These are phyloP conservation scores for Scaptomyza pallida DNA, from an alignment of 1,140 invertebrate species.

Conservation along the genomic window DNA sequence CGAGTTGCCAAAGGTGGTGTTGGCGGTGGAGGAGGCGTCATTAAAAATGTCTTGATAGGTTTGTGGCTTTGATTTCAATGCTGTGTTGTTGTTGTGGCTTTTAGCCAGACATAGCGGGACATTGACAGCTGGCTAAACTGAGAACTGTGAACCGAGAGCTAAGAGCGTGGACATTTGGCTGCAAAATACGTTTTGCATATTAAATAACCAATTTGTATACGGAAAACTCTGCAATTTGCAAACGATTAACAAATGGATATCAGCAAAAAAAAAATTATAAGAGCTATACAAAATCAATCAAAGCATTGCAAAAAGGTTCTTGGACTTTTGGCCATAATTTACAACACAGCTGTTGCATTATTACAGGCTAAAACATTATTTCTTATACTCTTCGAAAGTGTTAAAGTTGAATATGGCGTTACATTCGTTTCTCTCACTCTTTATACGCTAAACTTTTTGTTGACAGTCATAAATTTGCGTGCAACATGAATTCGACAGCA, in stretches of 20 bases:
- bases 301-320: no score
- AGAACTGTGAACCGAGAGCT: no score
- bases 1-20: no score
- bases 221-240: neutral
- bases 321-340: no score
- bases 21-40: conserved; percentile 40
- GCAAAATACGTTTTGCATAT: neutral
- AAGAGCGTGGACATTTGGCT: neutral
- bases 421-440: neutral
- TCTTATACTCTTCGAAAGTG: no score
- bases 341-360: no score
- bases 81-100: conserved; percentile 14
- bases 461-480: conserved; percentile 74
- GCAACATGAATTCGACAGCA: conserved; percentile 70
- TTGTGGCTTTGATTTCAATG: conserved; percentile 69
- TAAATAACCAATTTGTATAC: no score
- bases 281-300: no score
- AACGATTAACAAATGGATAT: neutral
- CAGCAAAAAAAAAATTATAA: no score
- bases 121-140: conserved; percentile 19
- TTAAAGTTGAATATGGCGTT: no score
- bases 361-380: no score
- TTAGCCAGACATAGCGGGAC: conserved; percentile 10
- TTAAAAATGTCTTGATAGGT: conserved; percentile 78
- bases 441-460: conserved; percentile 53